These are phyloP conservation scores for Podarcis raffonei DNA, from an alignment of 2,113 vertebrate genomes.

Conservation along the genomic window DNA sequence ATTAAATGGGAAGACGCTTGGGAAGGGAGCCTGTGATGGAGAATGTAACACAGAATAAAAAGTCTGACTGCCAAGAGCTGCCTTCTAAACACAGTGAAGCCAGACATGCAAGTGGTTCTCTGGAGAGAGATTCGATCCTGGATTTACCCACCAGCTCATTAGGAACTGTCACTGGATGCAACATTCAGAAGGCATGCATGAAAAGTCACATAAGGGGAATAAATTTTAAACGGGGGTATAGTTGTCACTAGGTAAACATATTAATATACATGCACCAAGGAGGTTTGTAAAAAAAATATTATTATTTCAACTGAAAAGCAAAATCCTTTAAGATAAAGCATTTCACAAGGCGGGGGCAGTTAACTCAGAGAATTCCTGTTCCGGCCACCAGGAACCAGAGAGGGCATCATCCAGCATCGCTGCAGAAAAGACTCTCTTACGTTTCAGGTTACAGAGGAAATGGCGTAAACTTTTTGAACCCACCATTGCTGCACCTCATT, in stretches of 20 bases:
- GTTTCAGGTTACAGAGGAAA: constrained; percentile 63
- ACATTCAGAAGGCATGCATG: constrained; percentile 75
- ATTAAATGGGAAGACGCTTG: constrained; percentile 74
- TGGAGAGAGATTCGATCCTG: constrained; percentile 66
- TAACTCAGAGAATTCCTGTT: constrained; percentile 67
- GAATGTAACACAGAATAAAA: constrained; percentile 44
- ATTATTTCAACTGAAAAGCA: constrained; percentile 65
- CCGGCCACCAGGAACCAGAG: constrained; percentile 69
- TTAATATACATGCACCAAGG: constrained; percentile 74
- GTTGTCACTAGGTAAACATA: constrained; percentile 73
- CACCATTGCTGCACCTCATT: constrained; percentile 63
- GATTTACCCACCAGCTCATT: constrained; percentile 78
- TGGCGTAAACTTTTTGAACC: constrained; percentile 55
- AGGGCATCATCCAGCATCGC: constrained; percentile 63
- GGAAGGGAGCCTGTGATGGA: constrained; percentile 59
- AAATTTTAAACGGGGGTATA: constrained; percentile 68
- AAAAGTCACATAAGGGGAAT: constrained; percentile 76
- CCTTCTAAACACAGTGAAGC: constrained; percentile 67
- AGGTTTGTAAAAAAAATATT: constrained; percentile 79
- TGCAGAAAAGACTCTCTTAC: constrained; percentile 65
- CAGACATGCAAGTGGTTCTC: constrained; percentile 70
- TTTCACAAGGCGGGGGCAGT: constrained; percentile 70
- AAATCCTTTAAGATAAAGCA: constrained; percentile 78
- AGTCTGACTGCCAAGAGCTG: constrained; percentile 63
- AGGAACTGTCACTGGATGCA: constrained; percentile 72